Base-by-base conservation (phyloP, 2,113 vertebrate species). In the Xiphophorus hellerii region DNA sequence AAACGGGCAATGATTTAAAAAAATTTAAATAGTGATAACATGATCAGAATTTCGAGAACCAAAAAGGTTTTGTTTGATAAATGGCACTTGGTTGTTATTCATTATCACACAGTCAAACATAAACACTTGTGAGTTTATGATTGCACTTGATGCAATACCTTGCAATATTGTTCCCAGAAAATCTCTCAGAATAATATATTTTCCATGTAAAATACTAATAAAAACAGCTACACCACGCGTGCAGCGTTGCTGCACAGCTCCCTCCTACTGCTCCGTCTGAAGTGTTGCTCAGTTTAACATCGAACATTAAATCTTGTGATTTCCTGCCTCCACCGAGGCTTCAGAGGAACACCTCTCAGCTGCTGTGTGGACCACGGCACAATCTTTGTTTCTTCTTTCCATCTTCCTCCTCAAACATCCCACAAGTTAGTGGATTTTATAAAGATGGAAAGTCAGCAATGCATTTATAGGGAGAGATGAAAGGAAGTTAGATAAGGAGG, bases 291-390 rank as follows among this genome's bases (percentile, higher is more conserved):
- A 73, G 74, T 80, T 83, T 85, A 86, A 86, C 84, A 82, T 73
- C 0, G 62, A 83, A 70, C 71, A 33, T 74, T 86, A 73, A 67
- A 83, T 79, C 83, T 75, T 74, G 65, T 90, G 78, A 85, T 88
- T 81, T 81, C 30, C 83, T 77, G 77, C 85, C 85, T 88, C 85
- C 65, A 25, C 82, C 63, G 2, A 54, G 74, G 81, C 76, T 89
- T 89, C 84, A 92, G 80, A 88, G 76, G 61, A 88, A 90, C 83
- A 74, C 71, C 82, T 83, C 81, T 74, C 71, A 77, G 81, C 68
- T 83, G 69, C 72, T 54, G 78, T 44, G 77, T 71, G 79, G 68
- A 77, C 60, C 2, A 12, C 69, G 74, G 77, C 44, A 61, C 66
- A 69, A 29, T 31, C 81, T 83, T 77, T 78, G 63, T 81, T 74